Evolutionary conservation across 2,888 invertebrate genomes (phyloP), one percentile per base, ranked within the genome.

Genomic region (Periphyllus acericola): DNA sequence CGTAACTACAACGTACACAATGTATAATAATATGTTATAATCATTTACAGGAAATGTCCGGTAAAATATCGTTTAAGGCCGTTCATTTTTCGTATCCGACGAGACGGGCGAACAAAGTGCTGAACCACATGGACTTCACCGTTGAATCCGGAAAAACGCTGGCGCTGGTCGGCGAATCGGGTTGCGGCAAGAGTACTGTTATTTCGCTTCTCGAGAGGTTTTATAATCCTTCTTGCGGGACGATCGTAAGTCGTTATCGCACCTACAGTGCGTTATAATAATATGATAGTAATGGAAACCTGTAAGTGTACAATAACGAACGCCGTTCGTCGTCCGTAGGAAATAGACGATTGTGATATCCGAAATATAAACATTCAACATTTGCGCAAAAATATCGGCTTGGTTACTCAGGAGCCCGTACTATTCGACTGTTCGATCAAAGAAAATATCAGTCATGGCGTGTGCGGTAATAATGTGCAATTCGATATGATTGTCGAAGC

Each of bases 11-110:
- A 46, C 46, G n/a, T 46, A 46, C 14, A 11, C 11, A 14, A 46
- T 46, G 14, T 46, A 36, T 36, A 5, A 36, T 36, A 5, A 36
- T 6, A 6, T 36, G 6, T 36, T 6, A 19, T 46, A 46, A 46
- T 46, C 11, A 14, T 46, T 80, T 75, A 3, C 36, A 89, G 89
- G 88, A 88, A 66, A 89, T 89, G 25, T 92, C 93, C 25, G 96
- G 96, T 0, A 93, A 94, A 89, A 94, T 97, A 89, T 93, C 93
- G 89, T 94, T 98, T 90, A 93, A 93, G 89, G 93, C 95, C 90
- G 94, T 97, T 0, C 92, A 94, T 71, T 98, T 98, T 91, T 93
- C 94, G 83, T 98, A 98, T 92, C 97, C 97, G 0, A 95, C 96
- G 0, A 93, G 97, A 90, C 93, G 94, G 6, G 95, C 95, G 90